Conservation (phyloP, 2,888 invertebrate species). For the Azorinus chamasolen region DNA sequence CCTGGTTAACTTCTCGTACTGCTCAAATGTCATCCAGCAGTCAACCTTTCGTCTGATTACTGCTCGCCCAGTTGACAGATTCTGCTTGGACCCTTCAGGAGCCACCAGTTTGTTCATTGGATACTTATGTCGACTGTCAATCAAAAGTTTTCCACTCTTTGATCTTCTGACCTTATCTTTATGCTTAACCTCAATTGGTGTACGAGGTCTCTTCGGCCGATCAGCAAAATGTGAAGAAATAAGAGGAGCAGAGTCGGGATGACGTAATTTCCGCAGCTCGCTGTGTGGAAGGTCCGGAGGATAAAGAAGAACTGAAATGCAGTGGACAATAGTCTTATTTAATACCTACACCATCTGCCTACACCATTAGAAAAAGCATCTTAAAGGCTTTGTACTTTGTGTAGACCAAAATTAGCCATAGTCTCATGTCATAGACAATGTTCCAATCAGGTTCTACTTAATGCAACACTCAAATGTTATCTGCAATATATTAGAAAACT, state of each 20-base stretch:
- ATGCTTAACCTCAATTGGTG: constrained; percentile 76
- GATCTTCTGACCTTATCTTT: constrained; percentile 76
- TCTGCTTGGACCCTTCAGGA: constrained; percentile 71
- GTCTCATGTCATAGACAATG: no score
- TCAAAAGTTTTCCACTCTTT: constrained; percentile 74
- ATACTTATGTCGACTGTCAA: constrained; percentile 77
- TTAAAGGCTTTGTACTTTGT: no score
- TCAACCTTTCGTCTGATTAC: constrained; percentile 78
- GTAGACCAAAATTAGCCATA: no score
- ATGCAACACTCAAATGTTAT: no score
- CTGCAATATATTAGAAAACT: no score
- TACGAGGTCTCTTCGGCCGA: constrained; percentile 71
- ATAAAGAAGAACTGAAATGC: constrained; percentile 79
- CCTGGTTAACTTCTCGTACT: constrained; percentile 82
- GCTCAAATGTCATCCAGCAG: constrained; percentile 85
- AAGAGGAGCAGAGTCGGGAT: constrained; percentile 71
- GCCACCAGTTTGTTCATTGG: constrained; percentile 67
- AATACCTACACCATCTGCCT: no score
- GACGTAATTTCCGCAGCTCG: constrained; percentile 62
- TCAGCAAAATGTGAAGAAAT: constrained; percentile 74
- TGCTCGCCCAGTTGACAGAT: constrained; percentile 83
- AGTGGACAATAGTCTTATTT: no score
- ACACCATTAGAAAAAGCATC: no score
- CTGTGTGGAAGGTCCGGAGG: constrained; percentile 79
- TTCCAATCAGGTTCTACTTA: no score